Evolutionary conservation across 2,888 invertebrate genomes (phyloP), one percentile per base, ranked within the genome.

Genomic region (Pterostichus niger): DNA sequence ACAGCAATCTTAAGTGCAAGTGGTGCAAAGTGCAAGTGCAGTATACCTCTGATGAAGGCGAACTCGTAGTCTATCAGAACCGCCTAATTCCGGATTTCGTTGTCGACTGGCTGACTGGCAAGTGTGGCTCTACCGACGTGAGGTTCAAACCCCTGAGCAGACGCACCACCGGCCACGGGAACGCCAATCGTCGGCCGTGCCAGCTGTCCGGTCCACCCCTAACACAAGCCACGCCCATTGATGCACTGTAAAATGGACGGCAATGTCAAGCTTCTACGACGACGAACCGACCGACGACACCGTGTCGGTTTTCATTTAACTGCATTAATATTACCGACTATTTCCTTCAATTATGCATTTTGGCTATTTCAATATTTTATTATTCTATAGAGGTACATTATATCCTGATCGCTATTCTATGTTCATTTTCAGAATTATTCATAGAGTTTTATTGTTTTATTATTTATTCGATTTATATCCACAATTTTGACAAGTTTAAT

Each of bases 241-340:
- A 10, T 46, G 15, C 17, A 15, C 13, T 44, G 17, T 11, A 71
- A 71, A 71, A 71, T 71, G 68, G 68, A 71, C 68, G 68, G 10
- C 44, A 0, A 49, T 11, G 49, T 5, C n/a, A 49, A 49, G 49
- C 49, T 10, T 13, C 11, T 1, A 56, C 56, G 15, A 17, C 17
- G 24, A 3, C 24, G 24, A 24, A 24, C 24, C 24, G 24, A 24
- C 24, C 24, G 24, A 17, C 52, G 56, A 17, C 56, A 6, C 2
- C 17, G 49, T 49, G 33, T 15, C 11, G 15, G 13, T 31, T 13
- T 64, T 13, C 15, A 64, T 13, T 64, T 64, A 64, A 64, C 13
- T 71, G 68, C 44, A 44, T 71, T 71, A 71, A 13, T 71, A 44
- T 71, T 71, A 44, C 44, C 15, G 35, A 64, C 64, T 64, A 64